Percentiles rank a stretch among this genome's conserved stretches.
Conservation (phyloP, 2,888 invertebrate species). For the Noctua fimbriata region DNA sequence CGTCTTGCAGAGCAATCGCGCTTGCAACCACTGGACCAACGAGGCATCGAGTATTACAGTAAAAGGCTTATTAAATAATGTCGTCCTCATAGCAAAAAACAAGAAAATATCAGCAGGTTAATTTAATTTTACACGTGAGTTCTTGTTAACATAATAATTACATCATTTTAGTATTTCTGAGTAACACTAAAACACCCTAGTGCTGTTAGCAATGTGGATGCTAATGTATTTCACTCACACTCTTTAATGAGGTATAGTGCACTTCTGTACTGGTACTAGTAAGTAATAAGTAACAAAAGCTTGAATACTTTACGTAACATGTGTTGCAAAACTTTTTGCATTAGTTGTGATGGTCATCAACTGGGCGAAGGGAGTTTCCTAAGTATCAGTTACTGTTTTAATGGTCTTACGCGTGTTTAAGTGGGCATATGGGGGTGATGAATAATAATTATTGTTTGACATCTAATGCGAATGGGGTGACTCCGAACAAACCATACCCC, state of each 20-base stretch:
- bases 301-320: background rate
- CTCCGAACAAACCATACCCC: background rate
- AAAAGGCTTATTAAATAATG: conserved; percentile 1
- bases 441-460: background rate
- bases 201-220: conserved; percentile 2
- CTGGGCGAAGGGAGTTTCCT: background rate
- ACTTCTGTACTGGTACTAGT: background rate
- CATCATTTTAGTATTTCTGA: background rate
- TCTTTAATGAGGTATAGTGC: background rate
- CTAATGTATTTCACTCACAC: background rate
- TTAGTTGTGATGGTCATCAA: background rate
- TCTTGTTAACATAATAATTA: background rate
- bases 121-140: background rate
- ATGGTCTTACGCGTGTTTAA: background rate
- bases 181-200: background rate
- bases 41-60: too few relatives aligned
- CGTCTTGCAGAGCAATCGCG: too few relatives aligned
- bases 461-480: background rate
- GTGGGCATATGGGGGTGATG: background rate
- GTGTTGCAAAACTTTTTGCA: background rate
- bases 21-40: too few relatives aligned
- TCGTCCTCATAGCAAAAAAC: background rate
- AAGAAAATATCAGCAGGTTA: background rate
- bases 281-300: background rate
- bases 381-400: background rate